Evolutionary conservation across 2,888 invertebrate genomes (phyloP), one percentile per base, ranked within the genome.

Genomic region (Mylabris sibirica): DNA sequence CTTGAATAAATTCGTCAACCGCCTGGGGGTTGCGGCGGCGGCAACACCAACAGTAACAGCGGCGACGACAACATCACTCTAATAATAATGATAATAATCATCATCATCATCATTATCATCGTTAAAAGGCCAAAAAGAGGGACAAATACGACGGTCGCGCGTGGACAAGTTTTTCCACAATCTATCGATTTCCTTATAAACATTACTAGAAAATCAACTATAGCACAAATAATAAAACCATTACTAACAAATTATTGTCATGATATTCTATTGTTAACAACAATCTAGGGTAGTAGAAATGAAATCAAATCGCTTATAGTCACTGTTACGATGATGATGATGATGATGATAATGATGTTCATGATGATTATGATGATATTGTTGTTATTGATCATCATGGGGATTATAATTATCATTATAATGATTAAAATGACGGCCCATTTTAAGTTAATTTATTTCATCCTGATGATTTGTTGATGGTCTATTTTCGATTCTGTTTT

Each of bases 1-100:
- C 70, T 60, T 76, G 75, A 76, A 77, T 75, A 71, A 73, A 73
- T 75, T 77, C 74, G 75, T 76, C 75, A 75, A 71, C 73, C 75
- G 75, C 76, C 76, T 70, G 68, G 69, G 74, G 70, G 64, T 14
- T 17, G 20, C 20, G 49, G 8, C 20, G 49, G 20, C 49, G 49
- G 20, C 49, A 9, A 3, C 49, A 49, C 6, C 8, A 20, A 3
- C 49, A 6, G 17, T 12, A 14, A n/a, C 41, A 14, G n/a, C 11
- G 41, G 5, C 41, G 5, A 17, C 41, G 30, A 30, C 30, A 8
- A 30, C 30, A 30, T 30, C 30, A 30, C 30, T 30, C 30, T 3
- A 30, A 30, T 30, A 30, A 30, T 30, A 30, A 30, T 30, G 8
- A 30, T 17, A 22, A 49, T 49, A 75, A 77, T 77, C 72, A 75